A percentile compares a stretch with the other conserved stretches of the same genome.
Evolutionary conservation across 2,888 invertebrate genomes (phyloP).

Genomic region (Eristalinus sepulchralis): DNA sequence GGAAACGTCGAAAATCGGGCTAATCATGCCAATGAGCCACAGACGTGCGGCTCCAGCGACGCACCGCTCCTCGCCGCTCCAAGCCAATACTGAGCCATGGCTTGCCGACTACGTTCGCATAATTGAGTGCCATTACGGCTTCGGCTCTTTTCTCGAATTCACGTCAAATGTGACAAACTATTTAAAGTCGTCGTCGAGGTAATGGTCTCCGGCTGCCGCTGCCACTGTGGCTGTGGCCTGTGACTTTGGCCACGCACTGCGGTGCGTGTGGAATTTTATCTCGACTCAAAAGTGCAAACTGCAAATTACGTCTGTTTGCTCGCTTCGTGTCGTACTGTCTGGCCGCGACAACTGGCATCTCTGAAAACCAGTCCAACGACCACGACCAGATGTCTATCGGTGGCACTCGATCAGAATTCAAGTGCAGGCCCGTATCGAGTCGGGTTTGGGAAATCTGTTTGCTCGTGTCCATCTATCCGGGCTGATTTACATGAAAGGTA

Average conservation of each 20-base stretch:
- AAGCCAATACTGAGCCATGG: constrained; percentile 5
- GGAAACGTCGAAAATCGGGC: background rate
- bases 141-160: constrained; percentile 45
- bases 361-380: constrained; percentile 42
- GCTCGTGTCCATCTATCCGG: constrained; percentile 40
- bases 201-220: constrained; percentile 24
- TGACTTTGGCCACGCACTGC: constrained; percentile 36
- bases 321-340: background rate
- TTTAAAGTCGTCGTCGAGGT: constrained; percentile 51
- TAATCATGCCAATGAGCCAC: background rate
- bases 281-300: constrained; percentile 8
- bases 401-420: constrained; percentile 67
- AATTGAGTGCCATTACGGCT: constrained; percentile 55
- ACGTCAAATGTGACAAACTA: constrained; percentile 66
- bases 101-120: constrained; percentile 37
- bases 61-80: background rate
- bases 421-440: constrained; percentile 43
- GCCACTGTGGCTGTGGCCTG: background rate
- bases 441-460: constrained; percentile 48
- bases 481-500: constrained; percentile 63
- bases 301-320: background rate
- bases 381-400: constrained; percentile 66
- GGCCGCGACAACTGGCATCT: background rate
- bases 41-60: background rate
- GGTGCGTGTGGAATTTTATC: constrained; percentile 56